Percentiles rank a stretch among this genome's conserved stretches.
Conservation (phyloP, 2,113 vertebrate species). For the Cricetomys ansorgei region DNA sequence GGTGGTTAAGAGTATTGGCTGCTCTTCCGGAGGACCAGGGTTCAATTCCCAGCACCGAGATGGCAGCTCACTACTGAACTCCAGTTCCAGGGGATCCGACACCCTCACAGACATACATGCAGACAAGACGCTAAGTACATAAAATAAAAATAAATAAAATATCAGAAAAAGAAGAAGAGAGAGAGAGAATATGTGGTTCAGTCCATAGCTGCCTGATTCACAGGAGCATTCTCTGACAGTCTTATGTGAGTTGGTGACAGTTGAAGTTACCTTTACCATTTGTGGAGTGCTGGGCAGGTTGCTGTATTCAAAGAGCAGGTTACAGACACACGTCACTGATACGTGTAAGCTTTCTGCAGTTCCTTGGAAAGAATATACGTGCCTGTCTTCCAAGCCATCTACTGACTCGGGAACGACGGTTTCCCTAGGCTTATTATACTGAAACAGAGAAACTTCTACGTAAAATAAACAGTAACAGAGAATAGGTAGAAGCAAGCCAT, state of each 20-base stretch:
- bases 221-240: background rate
- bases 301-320: background rate
- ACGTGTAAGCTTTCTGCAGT: background rate
- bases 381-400: slow-evolving; percentile 86
- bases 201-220: background rate
- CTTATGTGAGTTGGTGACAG: background rate
- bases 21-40: too few species aligned
- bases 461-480: background rate
- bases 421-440: slow-evolving; percentile 99
- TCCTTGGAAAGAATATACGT: background rate
- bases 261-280: background rate
- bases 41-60: too few species aligned
- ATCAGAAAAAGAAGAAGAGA: too few species aligned
- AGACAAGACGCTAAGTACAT: too few species aligned
- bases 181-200: background rate
- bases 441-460: slow-evolving; percentile 75
- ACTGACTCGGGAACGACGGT: slow-evolving; percentile 92
- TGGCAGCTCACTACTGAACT: too few species aligned
- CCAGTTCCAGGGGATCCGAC: too few species aligned
- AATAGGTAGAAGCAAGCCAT: background rate
- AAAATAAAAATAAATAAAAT: too few species aligned
- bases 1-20: too few species aligned
- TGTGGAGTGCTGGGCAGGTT: background rate
- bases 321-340: background rate
- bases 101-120: too few species aligned